These are phyloP conservation scores for Chrysochloris asiatica DNA, from an alignment of 2,113 vertebrate genomes.

Conservation along the genomic window DNA sequence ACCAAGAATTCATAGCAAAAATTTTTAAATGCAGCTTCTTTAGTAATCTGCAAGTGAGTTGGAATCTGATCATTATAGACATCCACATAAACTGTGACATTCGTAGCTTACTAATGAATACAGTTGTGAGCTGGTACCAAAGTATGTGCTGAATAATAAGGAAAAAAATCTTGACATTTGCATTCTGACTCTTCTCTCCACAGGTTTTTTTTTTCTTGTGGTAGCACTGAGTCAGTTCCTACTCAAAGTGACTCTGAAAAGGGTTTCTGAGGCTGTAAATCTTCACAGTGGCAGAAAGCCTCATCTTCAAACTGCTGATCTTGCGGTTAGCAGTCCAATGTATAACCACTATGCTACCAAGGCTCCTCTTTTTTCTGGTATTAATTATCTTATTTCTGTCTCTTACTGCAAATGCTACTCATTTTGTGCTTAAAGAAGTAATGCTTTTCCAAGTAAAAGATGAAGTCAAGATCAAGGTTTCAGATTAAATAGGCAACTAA, in stretches of 20 bases:
- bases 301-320: too few relatives aligned
- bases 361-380: too few relatives aligned
- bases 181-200: too few relatives aligned
- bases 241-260: too few relatives aligned
- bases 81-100: not conserved
- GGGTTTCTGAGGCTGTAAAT: too few relatives aligned
- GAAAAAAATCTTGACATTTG: too few relatives aligned
- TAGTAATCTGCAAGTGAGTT: not conserved
- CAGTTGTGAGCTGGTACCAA: not conserved
- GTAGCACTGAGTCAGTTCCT: too few relatives aligned
- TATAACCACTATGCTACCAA: too few relatives aligned
- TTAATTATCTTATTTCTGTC: not conserved
- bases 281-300: too few relatives aligned
- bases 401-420: slow-evolving; percentile 1
- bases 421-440: slow-evolving; percentile 43
- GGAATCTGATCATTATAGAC: not conserved
- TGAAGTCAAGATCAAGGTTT: slow-evolving; percentile 24
- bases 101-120: not conserved
- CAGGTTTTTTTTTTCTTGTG: too few relatives aligned
- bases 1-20: not conserved
- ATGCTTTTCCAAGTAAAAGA: slow-evolving; percentile 47
- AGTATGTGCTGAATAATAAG: too few relatives aligned
- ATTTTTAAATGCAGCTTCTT: not conserved
- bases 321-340: too few relatives aligned
- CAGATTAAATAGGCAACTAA: slow-evolving; percentile 6